Evolutionary conservation across 2,113 vertebrate species (phyloP).

Genomic region (Hippocampus mohnikei): DNA sequence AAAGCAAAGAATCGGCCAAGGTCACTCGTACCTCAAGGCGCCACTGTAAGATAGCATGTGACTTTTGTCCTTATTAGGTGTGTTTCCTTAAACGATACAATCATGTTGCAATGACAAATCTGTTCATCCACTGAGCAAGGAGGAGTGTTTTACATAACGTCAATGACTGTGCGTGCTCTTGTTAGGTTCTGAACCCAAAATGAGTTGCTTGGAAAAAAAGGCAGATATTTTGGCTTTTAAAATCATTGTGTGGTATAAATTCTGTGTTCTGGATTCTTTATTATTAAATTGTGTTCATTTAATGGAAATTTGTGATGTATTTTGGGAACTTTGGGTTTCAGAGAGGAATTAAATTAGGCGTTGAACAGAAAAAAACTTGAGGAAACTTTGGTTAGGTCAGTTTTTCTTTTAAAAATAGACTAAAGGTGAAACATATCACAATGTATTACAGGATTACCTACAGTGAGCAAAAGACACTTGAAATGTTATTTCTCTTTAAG

Average conservation of each 20-base stretch:
- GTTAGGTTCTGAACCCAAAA: too few relatives aligned
- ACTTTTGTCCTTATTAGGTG: too few relatives aligned
- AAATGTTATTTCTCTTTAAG: neutral
- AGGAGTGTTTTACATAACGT: neutral
- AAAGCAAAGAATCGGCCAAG: neutral
- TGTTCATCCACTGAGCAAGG: neutral
- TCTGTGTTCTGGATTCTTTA: neutral
- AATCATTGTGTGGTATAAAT: neutral
- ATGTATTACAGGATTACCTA: too few relatives aligned
- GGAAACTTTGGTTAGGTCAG: neutral
- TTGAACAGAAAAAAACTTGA: neutral
- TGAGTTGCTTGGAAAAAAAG: too few relatives aligned
- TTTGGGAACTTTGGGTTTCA: neutral
- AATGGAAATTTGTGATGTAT: neutral
- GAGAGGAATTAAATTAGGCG: neutral
- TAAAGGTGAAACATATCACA: neutral
- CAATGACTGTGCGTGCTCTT: neutral
- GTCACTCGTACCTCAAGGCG: too few relatives aligned
- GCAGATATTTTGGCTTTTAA: neutral
- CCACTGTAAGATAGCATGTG: too few relatives aligned
- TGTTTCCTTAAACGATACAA: neutral
- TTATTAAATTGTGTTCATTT: neutral
- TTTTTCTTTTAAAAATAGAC: neutral
- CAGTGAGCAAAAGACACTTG: neutral
- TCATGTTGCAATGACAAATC: neutral